Evolutionary conservation across 2,888 invertebrate species (phyloP).

Genomic region (Cecidostiba fungosa): DNA sequence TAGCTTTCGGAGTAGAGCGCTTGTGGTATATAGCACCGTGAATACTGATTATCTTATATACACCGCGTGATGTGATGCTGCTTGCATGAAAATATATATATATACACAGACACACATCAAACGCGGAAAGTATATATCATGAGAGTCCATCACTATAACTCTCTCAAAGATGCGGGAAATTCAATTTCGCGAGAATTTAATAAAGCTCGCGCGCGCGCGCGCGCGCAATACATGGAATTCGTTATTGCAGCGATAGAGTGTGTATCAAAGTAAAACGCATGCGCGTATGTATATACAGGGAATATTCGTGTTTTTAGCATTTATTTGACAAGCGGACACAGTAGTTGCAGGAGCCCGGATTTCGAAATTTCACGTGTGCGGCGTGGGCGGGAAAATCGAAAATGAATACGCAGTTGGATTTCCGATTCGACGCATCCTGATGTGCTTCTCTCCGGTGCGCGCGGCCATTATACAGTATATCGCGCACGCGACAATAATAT

Average conservation of each 20-base stretch:
- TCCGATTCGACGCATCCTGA: neutral
- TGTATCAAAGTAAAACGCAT: neutral
- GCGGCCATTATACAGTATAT: neutral
- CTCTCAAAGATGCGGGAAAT: conserved; percentile 1
- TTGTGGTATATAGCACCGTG: neutral
- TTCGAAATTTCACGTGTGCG: neutral
- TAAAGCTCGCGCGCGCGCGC: neutral
- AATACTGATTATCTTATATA: neutral
- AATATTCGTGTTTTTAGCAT: neutral
- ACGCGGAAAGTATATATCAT: neutral
- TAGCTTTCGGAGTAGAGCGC: too few species aligned
- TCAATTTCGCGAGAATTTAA: conserved; percentile 2
- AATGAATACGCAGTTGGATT: neutral
- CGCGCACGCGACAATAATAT: too few species aligned
- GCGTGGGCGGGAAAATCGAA: neutral
- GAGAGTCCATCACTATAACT: neutral
- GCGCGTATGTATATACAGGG: neutral
- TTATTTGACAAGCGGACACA: neutral
- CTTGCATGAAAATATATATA: neutral
- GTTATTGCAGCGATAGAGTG: neutral
- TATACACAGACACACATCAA: too few species aligned
- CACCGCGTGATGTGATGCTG: neutral
- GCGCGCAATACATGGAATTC: neutral
- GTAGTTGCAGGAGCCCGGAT: too few species aligned
- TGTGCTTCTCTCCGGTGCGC: neutral